Percentiles rank a stretch among this genome's conserved stretches.
phyloP scores from a whole-genome alignment of 2,888 invertebrate species.

The Himalopsyche kuldschensis region DNA sequence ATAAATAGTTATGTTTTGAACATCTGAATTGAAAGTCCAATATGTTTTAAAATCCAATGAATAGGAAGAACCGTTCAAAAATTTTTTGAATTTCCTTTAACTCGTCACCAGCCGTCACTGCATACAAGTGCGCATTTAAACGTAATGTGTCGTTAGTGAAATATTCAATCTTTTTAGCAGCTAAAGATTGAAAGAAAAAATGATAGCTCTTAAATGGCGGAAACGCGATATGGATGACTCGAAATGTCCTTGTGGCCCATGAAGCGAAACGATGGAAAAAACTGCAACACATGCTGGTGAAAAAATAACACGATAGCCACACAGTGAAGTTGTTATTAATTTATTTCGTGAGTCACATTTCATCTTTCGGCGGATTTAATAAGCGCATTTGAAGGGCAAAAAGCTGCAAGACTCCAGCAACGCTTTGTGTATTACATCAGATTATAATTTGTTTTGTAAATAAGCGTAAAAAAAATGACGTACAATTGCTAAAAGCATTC shows the following conservation, averaged over 20 bases:
- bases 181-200: background rate
- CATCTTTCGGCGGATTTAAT: background rate
- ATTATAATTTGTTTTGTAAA: background rate
- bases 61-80: no score
- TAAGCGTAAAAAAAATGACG: background rate
- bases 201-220: background rate
- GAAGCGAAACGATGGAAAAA: background rate
- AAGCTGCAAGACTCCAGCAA: background rate
- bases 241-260: background rate
- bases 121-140: background rate
- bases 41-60: no score
- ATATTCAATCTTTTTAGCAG: background rate
- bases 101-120: no score
- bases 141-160: background rate
- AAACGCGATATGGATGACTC: slow-evolving; percentile 1
- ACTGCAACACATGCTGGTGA: background rate
- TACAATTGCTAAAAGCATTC: background rate
- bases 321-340: background rate
- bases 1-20: no score
- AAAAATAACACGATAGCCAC: background rate
- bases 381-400: background rate
- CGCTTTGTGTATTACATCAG: background rate
- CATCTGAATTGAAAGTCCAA: no score
- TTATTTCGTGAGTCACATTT: background rate
- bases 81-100: no score